Conservation (phyloP, 1,140 invertebrate genomes). For the Hyposmocoma kahamanoa region DNA sequence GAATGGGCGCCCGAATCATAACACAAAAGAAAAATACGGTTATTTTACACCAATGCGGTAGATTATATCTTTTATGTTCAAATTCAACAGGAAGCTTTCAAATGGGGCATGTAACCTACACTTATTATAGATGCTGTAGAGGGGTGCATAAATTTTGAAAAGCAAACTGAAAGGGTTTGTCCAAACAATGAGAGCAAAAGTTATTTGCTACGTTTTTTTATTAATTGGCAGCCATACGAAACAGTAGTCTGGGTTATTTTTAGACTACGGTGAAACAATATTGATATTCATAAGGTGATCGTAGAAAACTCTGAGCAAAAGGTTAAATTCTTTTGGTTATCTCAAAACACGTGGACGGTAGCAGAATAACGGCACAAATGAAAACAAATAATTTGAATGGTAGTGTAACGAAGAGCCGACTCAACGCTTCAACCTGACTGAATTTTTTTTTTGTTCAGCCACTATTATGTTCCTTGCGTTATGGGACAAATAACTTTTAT, state of each 20-base stretch:
- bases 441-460: too few species aligned
- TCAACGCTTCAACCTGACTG: too few species aligned
- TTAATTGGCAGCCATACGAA: constrained; percentile 27
- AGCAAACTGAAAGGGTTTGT: constrained; percentile 60
- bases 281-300: too few species aligned
- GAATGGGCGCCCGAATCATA: constrained; percentile 50
- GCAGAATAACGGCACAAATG: too few species aligned
- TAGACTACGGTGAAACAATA: too few species aligned
- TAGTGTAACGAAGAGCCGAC: too few species aligned
- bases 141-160: constrained; percentile 69
- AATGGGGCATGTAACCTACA: constrained; percentile 72
- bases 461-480: too few species aligned
- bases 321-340: too few species aligned
- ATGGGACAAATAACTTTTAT: too few species aligned
- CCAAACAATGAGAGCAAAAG: constrained; percentile 40
- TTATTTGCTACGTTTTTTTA: constrained; percentile 50
- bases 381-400: too few species aligned
- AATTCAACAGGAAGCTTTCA: constrained; percentile 70
- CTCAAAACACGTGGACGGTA: too few species aligned
- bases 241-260: not conserved
- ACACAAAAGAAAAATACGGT: constrained; percentile 69
- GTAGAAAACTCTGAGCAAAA: too few species aligned
- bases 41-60: constrained; percentile 71
- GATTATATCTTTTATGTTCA: constrained; percentile 70
- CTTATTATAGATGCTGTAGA: constrained; percentile 62